Percentiles rank a stretch among this genome's conserved stretches.
Evolutionary conservation across 1,140 invertebrate species (phyloP).

Genomic region (Drosophila eugracilis): DNA sequence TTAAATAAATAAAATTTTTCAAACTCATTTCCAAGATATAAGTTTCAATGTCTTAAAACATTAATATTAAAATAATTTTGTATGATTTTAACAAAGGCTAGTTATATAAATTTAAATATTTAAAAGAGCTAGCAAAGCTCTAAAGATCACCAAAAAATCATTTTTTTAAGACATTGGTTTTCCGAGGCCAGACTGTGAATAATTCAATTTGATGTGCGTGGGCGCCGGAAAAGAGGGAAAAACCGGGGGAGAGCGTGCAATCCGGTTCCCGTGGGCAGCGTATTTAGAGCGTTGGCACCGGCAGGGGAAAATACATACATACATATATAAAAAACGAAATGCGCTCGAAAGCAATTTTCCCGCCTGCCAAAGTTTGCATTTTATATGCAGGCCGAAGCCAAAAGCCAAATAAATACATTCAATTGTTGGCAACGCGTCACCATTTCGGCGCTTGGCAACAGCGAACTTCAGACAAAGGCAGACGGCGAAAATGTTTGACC

Average conservation of each 20-base stretch:
- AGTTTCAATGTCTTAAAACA: neutral
- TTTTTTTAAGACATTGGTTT: neutral
- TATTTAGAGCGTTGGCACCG: conserved; percentile 29
- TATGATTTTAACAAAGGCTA: too few relatives aligned
- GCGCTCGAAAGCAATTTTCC: conserved; percentile 9
- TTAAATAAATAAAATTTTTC: neutral
- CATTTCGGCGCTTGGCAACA: conserved; percentile 59
- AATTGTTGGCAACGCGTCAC: conserved; percentile 45
- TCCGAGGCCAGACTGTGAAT: conserved; percentile 5
- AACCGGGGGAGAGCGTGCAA: conserved; percentile 5
- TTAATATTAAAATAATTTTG: too few relatives aligned
- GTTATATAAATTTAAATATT: neutral
- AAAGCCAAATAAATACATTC: conserved; percentile 42
- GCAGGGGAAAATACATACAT: neutral
- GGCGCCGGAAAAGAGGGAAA: conserved; percentile 17
- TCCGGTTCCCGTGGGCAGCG: conserved; percentile 22
- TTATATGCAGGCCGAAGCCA: conserved; percentile 37
- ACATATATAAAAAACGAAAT: conserved; percentile 1
- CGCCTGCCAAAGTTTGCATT: conserved; percentile 28
- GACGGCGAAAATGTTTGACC: conserved; percentile 27
- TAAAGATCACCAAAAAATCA: neutral
- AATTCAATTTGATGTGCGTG: conserved; percentile 35
- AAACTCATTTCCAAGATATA: neutral
- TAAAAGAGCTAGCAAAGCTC: too few relatives aligned
- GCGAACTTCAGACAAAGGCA: conserved; percentile 36